Evolutionary conservation across 2,797 vertebrate species (phyloP).

Genomic region (Crocodylus rhombifer): DNA sequence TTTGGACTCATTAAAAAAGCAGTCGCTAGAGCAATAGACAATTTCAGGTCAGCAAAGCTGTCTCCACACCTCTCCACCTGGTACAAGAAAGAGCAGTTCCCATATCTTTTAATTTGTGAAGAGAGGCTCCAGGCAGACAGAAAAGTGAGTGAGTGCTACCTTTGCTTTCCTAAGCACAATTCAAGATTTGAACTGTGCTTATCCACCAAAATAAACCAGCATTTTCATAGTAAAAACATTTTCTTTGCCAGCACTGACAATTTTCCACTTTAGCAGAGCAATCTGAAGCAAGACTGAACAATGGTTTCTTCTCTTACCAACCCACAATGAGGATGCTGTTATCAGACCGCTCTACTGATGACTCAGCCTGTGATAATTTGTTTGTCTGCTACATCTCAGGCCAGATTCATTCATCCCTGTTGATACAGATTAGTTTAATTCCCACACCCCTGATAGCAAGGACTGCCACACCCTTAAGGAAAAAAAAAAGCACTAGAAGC

Average conservation of each 20-base stretch:
- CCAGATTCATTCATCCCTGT: background rate
- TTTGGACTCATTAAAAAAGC: background rate
- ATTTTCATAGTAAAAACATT: background rate
- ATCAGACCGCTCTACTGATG: background rate
- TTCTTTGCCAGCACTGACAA: background rate
- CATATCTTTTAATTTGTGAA: rapidly evolving
- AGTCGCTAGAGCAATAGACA: background rate
- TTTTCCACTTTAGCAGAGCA: background rate
- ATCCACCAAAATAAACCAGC: background rate
- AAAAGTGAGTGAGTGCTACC: background rate
- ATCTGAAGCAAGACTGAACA: background rate
- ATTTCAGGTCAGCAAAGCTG: background rate
- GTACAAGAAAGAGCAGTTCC: background rate
- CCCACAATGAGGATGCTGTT: background rate
- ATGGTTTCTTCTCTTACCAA: background rate
- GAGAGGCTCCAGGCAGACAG: background rate
- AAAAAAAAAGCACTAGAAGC: background rate
- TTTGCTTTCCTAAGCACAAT: background rate
- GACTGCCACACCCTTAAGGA: background rate
- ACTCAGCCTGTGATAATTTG: background rate
- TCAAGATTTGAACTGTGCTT: background rate
- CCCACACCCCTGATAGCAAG: background rate
- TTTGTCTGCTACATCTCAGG: background rate
- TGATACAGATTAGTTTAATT: background rate
- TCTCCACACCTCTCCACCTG: background rate